Evolutionary conservation across 2,888 invertebrate species (phyloP), one percentile per base, ranked within the genome.

Genomic region (Cremastinae sp.): DNA sequence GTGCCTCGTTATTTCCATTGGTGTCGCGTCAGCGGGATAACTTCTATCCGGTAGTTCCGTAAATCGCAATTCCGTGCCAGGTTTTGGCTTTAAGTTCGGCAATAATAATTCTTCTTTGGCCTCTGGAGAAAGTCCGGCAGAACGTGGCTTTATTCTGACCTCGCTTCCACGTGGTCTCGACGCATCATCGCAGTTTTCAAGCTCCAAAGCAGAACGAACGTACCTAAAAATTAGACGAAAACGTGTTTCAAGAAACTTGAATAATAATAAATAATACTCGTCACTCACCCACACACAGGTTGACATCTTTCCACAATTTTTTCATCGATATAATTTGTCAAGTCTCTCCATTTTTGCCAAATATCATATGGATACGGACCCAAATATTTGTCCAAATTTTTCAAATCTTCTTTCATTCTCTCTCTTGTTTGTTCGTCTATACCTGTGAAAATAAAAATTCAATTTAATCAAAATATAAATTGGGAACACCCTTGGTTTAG

Each of bases 311-410:
- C 87, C 12, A 94, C 90, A 64, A 95, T 47, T 14, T 69, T 5
- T 36, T 71, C 65, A 34, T 82, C 84, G 43, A 86, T 87, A 74
- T 85, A 90, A 92, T 93, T 92, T 83, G 95, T 93, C 56, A 97
- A 91, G 36, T 93, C 91, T 79, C 94, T 93, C 99, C 99, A 99
- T 83, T 95, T 95, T 74, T 94, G 93, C 91, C 94, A 95, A 81
- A 94, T 94, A 78, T 97, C 96, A 90, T 95, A 98, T 0, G 98
- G 98, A 90, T 98, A 99, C 0, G 96, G 94, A 10, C 96, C 98
- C 58, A 99, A 91, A 88, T 93, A 95, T 75, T 92, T 91, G 86
- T 98, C 97, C 75, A 97, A 87, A 62, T 94, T 93, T 71, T 92
- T 90, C 58, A 96, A 88, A 88, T 96, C 96, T 14, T 91, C 91